Evolutionary conservation across 1,140 invertebrate species (phyloP).

Genomic region (Daktulosphaira vitifoliae): DNA sequence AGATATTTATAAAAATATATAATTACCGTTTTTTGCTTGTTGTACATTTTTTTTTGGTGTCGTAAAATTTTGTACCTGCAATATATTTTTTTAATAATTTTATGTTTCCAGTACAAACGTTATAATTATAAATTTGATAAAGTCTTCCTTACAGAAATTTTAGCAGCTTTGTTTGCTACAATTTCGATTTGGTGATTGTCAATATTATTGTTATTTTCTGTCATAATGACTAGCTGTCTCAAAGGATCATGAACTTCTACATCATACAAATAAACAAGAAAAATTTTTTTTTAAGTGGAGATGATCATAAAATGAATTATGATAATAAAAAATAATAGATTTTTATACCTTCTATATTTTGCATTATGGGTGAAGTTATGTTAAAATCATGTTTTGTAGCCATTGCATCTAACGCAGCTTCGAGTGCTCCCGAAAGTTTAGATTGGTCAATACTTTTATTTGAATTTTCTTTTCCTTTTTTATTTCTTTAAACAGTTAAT

Average conservation of each 20-base stretch:
- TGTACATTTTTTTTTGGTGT: no score
- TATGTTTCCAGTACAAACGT: no score
- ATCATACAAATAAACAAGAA: not conserved
- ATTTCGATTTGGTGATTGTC: constrained; percentile 40
- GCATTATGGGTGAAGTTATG: constrained; percentile 40
- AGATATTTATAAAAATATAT: no score
- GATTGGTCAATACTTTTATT: constrained; percentile 3
- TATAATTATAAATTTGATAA: no score
- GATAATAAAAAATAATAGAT: constrained; percentile 15
- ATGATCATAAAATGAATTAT: not conserved
- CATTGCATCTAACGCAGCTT: constrained; percentile 71
- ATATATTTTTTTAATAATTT: no score
- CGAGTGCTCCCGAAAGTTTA: constrained; percentile 49
- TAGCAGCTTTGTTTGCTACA: constrained; percentile 37
- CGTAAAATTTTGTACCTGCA: no score
- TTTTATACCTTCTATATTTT: constrained; percentile 35
- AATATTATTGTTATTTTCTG: constrained; percentile 43
- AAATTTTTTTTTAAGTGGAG: not conserved
- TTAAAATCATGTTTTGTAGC: constrained; percentile 64
- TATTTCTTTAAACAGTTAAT: not conserved
- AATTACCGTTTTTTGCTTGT: no score
- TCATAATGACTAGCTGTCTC: constrained; percentile 48
- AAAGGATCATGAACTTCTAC: constrained; percentile 45
- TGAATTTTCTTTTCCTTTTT: constrained; percentile 11
- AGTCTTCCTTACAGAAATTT: constrained; percentile 15